A percentile compares a stretch with the other conserved stretches of the same genome.
Conservation (phyloP, 2,888 invertebrate species). For the Octonoba sinensis region DNA sequence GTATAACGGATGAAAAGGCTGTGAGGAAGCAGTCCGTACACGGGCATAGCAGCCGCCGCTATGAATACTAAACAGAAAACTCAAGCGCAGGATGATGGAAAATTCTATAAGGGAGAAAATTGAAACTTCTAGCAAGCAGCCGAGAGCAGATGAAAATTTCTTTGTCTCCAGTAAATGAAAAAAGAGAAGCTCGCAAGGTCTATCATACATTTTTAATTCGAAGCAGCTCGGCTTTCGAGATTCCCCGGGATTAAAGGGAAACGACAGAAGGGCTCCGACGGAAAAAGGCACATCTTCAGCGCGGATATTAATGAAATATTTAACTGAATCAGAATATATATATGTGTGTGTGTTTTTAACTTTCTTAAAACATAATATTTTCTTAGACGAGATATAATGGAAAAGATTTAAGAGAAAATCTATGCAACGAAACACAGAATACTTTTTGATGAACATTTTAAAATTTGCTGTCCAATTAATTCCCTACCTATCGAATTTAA, state of each 20-base stretch:
- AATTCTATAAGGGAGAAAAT: slow-evolving; percentile 29
- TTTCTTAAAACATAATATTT: too few species aligned
- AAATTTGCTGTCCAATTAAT: too few species aligned
- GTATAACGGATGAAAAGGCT: slow-evolving; percentile 14
- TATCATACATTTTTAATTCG: slow-evolving; percentile 27
- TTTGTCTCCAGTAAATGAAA: slow-evolving; percentile 30
- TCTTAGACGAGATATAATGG: too few species aligned
- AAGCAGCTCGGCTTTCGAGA: slow-evolving; percentile 8
- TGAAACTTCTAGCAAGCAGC: slow-evolving; percentile 18
- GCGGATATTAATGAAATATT: not conserved
- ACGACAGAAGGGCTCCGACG: slow-evolving; percentile 13
- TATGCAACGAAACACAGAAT: too few species aligned
- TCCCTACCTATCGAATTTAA: too few species aligned
- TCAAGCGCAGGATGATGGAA: slow-evolving; percentile 22
- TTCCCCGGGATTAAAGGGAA: slow-evolving; percentile 14
- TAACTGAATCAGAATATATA: not conserved
- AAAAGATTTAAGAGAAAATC: too few species aligned
- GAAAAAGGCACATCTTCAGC: not conserved
- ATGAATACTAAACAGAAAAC: slow-evolving; percentile 27
- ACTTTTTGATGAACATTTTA: too few species aligned
- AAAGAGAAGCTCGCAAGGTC: slow-evolving; percentile 13
- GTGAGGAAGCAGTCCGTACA: slow-evolving; percentile 1
- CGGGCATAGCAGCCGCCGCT: slow-evolving; percentile 7
- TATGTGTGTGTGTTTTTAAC: too few species aligned
- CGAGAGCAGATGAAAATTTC: slow-evolving; percentile 19